phyloP scores from a whole-genome alignment of 2,113 vertebrate species.

The Melanocharis versteri region DNA sequence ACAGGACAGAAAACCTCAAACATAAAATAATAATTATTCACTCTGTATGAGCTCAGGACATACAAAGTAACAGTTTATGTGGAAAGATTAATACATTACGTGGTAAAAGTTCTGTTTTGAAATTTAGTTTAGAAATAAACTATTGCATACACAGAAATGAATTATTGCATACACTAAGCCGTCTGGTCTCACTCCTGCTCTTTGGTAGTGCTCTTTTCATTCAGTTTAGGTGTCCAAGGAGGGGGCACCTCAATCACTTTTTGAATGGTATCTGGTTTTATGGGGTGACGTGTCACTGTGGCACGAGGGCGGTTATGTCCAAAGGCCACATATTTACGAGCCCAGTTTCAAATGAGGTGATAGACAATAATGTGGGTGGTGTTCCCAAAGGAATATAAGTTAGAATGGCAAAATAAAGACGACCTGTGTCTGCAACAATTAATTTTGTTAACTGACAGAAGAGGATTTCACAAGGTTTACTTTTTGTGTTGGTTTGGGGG shows the following conservation, averaged over 20 bases:
- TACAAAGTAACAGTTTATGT: neutral
- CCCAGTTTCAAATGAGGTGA: neutral
- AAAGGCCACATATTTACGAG: neutral
- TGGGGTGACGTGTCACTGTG: neutral
- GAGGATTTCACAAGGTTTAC: neutral
- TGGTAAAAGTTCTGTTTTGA: neutral
- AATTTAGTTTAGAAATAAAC: neutral
- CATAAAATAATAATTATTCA: neutral
- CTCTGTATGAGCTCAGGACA: neutral
- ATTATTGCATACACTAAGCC: neutral
- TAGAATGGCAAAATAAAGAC: neutral
- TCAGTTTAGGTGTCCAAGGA: neutral
- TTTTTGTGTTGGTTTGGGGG: neutral
- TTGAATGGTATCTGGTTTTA: neutral
- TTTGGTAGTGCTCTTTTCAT: neutral
- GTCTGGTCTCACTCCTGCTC: neutral
- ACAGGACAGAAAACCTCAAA: neutral
- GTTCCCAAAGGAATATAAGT: neutral
- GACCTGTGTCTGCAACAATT: neutral
- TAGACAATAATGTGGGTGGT: neutral
- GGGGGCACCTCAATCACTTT: neutral
- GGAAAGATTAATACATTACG: neutral
- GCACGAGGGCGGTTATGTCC: neutral
- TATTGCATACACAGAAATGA: neutral
- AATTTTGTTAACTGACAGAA: neutral